Evolutionary conservation across 2,888 invertebrate species (phyloP).

Genomic region (Caenorhabditis panamensis): DNA sequence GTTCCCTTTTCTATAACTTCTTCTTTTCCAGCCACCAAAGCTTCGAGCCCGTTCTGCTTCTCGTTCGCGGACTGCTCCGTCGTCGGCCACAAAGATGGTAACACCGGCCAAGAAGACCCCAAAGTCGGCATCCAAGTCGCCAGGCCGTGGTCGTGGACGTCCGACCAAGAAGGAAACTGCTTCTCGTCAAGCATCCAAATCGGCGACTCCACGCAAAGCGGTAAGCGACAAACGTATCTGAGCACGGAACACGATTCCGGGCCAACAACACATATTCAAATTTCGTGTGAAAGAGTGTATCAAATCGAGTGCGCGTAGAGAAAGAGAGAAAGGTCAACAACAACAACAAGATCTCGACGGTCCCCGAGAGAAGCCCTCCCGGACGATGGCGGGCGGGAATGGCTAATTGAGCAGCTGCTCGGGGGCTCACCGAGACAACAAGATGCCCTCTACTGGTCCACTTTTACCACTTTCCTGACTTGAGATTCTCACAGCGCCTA

Average conservation of each 20-base stretch:
- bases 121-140: constrained; percentile 24
- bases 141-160: constrained; percentile 20
- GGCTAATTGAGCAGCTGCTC: constrained; percentile 58
- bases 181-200: constrained; percentile 12
- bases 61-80: constrained; percentile 28
- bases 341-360: constrained; percentile 31
- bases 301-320: neutral
- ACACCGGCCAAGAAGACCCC: neutral
- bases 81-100: neutral
- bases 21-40: constrained; percentile 27
- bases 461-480: neutral
- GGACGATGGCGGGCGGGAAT: constrained; percentile 22
- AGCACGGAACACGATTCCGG: neutral
- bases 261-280: neutral
- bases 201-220: constrained; percentile 14
- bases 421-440: neutral
- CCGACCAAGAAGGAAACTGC: neutral
- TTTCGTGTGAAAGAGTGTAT: neutral
- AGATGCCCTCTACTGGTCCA: neutral
- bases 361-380: neutral
- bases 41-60: constrained; percentile 30
- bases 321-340: constrained; percentile 35
- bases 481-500: neutral
- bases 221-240: neutral
- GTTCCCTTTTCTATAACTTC: neutral